phyloP scores from a whole-genome alignment of 2,797 vertebrate species.

The Vespertilio murinus region DNA sequence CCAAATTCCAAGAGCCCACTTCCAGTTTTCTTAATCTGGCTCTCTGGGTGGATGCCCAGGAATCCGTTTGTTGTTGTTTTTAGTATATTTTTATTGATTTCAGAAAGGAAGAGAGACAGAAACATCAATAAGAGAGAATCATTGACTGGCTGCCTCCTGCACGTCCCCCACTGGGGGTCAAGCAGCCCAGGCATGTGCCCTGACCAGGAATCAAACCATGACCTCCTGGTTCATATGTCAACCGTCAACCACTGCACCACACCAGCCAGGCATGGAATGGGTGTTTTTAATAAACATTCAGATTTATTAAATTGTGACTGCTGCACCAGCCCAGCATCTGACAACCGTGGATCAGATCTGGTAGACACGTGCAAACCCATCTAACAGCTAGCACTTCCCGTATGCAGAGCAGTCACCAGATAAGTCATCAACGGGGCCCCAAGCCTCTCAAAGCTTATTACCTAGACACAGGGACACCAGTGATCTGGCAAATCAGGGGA shows the following conservation, averaged over 20 bases:
- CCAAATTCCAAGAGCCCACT: neutral
- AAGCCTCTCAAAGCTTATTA: neutral
- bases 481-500: neutral
- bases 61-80: neutral
- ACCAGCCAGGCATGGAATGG: neutral
- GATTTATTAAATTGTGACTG: neutral
- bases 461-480: neutral
- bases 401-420: neutral
- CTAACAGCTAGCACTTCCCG: neutral
- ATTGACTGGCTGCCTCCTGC: no score
- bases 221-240: no score
- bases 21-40: neutral
- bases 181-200: no score
- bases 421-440: neutral
- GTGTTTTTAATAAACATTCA: neutral
- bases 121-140: no score
- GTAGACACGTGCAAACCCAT: neutral
- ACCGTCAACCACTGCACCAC: no score
- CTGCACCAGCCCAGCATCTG: neutral
- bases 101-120: no score
- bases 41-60: neutral
- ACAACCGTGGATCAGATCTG: neutral
- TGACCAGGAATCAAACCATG: no score
- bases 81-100: no score
- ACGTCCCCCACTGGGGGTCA: no score